A percentile compares a stretch with the other conserved stretches of the same genome.
phyloP scores from a whole-genome alignment of 2,113 vertebrate species.

The Myiopsitta monachus region DNA sequence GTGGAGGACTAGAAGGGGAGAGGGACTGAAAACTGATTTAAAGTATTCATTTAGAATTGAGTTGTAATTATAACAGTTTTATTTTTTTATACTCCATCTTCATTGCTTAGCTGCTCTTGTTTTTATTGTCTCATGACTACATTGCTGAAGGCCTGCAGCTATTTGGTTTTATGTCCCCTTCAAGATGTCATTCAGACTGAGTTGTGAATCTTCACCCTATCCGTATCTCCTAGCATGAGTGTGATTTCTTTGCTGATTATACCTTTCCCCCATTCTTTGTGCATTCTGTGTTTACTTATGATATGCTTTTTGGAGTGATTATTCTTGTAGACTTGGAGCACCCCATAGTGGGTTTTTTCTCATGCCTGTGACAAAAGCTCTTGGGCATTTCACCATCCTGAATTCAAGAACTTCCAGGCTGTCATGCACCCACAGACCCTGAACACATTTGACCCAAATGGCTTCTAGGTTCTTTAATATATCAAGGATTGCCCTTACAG shows the following conservation, averaged over 20 bases:
- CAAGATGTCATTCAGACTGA: neutral
- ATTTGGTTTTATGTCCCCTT: neutral
- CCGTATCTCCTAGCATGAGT: neutral
- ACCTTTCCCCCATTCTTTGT: neutral
- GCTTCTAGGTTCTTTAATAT: neutral
- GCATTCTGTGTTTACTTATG: neutral
- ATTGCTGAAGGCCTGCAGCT: neutral
- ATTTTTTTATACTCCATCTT: neutral
- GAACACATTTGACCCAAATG: neutral
- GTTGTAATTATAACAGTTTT: neutral
- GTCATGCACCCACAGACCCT: accelerated
- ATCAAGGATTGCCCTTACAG: neutral
- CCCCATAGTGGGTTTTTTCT: neutral
- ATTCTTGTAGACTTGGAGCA: neutral
- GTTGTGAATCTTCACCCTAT: neutral
- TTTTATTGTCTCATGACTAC: neutral
- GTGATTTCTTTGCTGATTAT: neutral
- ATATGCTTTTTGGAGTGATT: neutral
- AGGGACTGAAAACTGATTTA: neutral
- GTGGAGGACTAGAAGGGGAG: neutral
- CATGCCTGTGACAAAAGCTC: neutral
- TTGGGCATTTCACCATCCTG: neutral
- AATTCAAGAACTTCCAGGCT: neutral
- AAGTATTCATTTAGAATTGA: neutral
- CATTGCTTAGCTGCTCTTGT: neutral